Conservation (phyloP, 2,888 invertebrate genomes). For the Rotaria sp. region DNA sequence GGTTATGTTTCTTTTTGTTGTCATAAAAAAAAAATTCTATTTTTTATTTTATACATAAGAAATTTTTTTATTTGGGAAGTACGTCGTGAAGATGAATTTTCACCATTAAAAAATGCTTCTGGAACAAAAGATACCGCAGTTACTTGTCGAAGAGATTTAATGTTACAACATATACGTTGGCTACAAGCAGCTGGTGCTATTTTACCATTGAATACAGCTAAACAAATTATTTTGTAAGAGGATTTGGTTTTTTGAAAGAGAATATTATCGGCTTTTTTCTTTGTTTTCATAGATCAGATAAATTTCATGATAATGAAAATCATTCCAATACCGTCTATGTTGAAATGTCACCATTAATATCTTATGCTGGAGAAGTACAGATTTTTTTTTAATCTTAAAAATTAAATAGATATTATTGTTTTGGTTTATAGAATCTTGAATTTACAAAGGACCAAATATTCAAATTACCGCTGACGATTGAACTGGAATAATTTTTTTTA, state of each 20-base stretch:
- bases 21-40: too few relatives aligned
- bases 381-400: not conserved
- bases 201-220: not conserved
- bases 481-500: not conserved
- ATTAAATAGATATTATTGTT: not conserved
- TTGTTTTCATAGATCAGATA: not conserved
- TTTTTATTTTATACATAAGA: conserved; percentile 45
- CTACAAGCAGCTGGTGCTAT: conserved; percentile 29
- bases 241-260: not conserved
- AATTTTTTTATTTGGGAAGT: conserved; percentile 81
- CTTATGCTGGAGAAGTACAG: conserved; percentile 72
- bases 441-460: not conserved
- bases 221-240: not conserved
- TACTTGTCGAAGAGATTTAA: conserved; percentile 72
- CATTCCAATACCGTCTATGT: conserved; percentile 59
- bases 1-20: too few relatives aligned
- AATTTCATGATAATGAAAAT: not conserved
- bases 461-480: not conserved
- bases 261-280: not conserved
- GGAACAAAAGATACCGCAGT: conserved; percentile 69
- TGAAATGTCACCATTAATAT: conserved; percentile 82
- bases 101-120: conserved; percentile 88
- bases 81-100: conserved; percentile 84
- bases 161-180: conserved; percentile 64
- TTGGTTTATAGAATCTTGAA: not conserved